Base-by-base conservation (phyloP, 2,113 vertebrate genomes). In the Gambusia holbrooki region DNA sequence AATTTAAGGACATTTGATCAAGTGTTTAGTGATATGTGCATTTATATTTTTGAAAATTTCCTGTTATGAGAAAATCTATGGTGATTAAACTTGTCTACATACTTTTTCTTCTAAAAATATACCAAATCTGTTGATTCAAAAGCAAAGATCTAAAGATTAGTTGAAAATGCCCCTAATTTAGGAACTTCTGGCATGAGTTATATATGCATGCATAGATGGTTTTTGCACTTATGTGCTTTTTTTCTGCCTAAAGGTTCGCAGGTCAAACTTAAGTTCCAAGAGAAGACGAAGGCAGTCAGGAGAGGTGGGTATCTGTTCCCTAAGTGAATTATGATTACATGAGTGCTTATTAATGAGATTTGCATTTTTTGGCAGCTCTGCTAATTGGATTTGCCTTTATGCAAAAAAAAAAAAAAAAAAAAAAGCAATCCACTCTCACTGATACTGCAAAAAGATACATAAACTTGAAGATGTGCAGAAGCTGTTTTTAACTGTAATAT, bases 221-320 rank as follows among this genome's bases (percentile, higher is more conserved):
- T n/a, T 58, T 58, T 58, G 51, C 3, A 58, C 6, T 66, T 0
- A 2, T 28, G 1, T 10, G 4, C 1, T 6, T 61, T 3, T 40
- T 40, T 62, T 4, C 40, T 42, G 10, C 14, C 33, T 17, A 22
- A 79, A 89, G 87, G 48, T 54, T 15, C 84, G 71, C n/a, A 86
- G 63, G 68, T 0, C 69, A 17, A 85, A 78, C 27, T 30, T 73
- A 40, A 89, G 2, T 85, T 90, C 94, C 8, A 95, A 95, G 85
- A 96, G 98, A 66, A 97, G 93, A 69, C 95, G 98, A 79, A 95
- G 98, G 62, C 95, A 96, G 81, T 95, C 94, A 6, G 94, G 91
- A 78, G 95, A 95, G 93, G 95, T 98, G 93, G 73, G 91, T 17
- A 5, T 58, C 51, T 68, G 35, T 71, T 69, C 76, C 28, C 45